Percentiles rank a stretch among this genome's conserved stretches.
Conservation (phyloP, 2,797 vertebrate genomes). For the Orientallactaga sibirica region DNA sequence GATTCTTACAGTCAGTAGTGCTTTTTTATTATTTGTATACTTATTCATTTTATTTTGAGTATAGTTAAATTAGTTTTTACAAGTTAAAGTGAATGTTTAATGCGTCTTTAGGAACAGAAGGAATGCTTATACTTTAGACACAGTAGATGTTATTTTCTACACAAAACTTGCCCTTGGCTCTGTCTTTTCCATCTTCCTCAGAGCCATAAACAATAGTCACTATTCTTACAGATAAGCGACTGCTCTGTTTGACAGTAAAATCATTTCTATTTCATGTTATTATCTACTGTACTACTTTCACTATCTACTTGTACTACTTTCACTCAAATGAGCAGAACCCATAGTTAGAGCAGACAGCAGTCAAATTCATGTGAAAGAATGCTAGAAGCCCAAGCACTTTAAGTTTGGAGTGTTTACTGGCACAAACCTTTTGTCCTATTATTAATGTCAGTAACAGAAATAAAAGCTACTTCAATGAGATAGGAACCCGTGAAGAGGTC, state of each 20-base stretch:
- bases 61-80: background rate
- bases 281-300: background rate
- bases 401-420: conserved; percentile 17
- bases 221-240: background rate
- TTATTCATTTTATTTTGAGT: background rate
- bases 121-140: background rate
- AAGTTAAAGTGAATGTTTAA: conserved; percentile 65
- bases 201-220: background rate
- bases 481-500: conserved; percentile 48
- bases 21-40: background rate
- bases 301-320: too few relatives aligned
- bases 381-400: background rate
- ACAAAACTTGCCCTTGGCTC: background rate
- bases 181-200: conserved; percentile 8
- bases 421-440: conserved; percentile 50
- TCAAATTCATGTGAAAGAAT: background rate
- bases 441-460: conserved; percentile 57
- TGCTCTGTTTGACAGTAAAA: background rate
- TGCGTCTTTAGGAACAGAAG: conserved; percentile 51
- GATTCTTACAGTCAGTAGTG: background rate
- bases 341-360: background rate
- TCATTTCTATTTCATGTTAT: background rate
- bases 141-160: conserved; percentile 4
- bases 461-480: conserved; percentile 51
- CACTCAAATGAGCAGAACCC: background rate